These are phyloP conservation scores for Euplexia lucipara DNA, from an alignment of 2,888 invertebrate genomes.

Conservation along the genomic window DNA sequence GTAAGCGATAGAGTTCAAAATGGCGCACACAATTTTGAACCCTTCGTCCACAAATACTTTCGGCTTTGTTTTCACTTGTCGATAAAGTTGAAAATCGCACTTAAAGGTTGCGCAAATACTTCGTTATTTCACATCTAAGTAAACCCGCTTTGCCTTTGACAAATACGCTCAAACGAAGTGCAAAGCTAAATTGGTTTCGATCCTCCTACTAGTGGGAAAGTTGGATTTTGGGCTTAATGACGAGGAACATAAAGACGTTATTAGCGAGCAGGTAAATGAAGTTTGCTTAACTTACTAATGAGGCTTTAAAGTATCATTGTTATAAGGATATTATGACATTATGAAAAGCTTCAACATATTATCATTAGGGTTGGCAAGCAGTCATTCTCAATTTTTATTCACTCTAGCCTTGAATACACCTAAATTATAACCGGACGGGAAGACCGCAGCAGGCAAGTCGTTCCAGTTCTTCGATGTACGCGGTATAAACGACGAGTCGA, in stretches of 20 bases:
- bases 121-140: not conserved
- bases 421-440: too few species aligned
- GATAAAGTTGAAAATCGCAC: slow-evolving; percentile 36
- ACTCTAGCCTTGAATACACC: too few species aligned
- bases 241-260: not conserved
- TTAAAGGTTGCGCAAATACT: not conserved
- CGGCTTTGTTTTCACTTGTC: not conserved
- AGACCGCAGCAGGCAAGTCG: too few species aligned
- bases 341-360: slow-evolving; percentile 11
- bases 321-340: slow-evolving; percentile 33
- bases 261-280: slow-evolving; percentile 1
- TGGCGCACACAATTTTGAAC: slow-evolving; percentile 1
- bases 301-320: slow-evolving; percentile 42
- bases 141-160: slow-evolving; percentile 22
- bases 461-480: too few species aligned
- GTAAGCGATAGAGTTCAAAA: not conserved
- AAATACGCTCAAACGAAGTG: slow-evolving; percentile 17
- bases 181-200: slow-evolving; percentile 31
- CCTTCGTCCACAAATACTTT: slow-evolving; percentile 4
- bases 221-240: not conserved
- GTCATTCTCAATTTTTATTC: too few species aligned
- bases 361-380: not conserved
- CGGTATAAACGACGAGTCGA: too few species aligned
- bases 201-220: slow-evolving; percentile 9
- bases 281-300: slow-evolving; percentile 32